Conservation (phyloP, 2,113 vertebrate species). For the Argyrosomus japonicus region DNA sequence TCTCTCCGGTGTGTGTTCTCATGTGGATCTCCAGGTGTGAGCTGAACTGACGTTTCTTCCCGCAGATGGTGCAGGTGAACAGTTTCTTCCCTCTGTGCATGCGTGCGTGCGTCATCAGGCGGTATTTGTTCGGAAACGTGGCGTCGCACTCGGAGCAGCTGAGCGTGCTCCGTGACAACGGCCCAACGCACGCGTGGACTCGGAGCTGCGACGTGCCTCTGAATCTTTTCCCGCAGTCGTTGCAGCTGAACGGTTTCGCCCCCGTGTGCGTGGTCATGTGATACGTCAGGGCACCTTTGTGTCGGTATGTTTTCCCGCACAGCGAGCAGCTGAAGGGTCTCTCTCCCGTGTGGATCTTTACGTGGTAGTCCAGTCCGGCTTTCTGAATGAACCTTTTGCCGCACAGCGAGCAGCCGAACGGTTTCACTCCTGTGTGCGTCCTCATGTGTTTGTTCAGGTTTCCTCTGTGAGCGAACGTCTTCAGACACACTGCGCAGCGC, state of each 20-base stretch:
- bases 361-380: background rate
- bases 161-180: background rate
- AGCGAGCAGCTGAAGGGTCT: slow-evolving; percentile 6
- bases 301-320: slow-evolving; percentile 9
- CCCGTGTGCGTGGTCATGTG: slow-evolving; percentile 21
- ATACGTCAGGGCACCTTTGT: background rate
- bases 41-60: background rate
- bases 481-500: background rate
- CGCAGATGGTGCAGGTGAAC: slow-evolving; percentile 27
- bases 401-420: background rate
- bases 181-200: background rate
- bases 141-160: slow-evolving; percentile 18
- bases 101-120: slow-evolving; percentile 15
- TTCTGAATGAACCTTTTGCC: slow-evolving; percentile 11
- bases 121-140: background rate
- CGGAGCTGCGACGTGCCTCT: background rate
- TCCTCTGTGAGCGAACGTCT: background rate
- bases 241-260: slow-evolving; percentile 14
- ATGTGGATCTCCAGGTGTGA: slow-evolving; percentile 33
- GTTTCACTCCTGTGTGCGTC: slow-evolving; percentile 2
- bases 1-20: slow-evolving; percentile 38
- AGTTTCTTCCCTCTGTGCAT: slow-evolving; percentile 37
- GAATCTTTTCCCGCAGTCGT: slow-evolving; percentile 2
- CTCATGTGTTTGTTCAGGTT: slow-evolving; percentile 16
- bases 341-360: slow-evolving; percentile 18